These are phyloP conservation scores for Anniella stebbinsi DNA, from an alignment of 2,797 vertebrate species.

Conservation along the genomic window DNA sequence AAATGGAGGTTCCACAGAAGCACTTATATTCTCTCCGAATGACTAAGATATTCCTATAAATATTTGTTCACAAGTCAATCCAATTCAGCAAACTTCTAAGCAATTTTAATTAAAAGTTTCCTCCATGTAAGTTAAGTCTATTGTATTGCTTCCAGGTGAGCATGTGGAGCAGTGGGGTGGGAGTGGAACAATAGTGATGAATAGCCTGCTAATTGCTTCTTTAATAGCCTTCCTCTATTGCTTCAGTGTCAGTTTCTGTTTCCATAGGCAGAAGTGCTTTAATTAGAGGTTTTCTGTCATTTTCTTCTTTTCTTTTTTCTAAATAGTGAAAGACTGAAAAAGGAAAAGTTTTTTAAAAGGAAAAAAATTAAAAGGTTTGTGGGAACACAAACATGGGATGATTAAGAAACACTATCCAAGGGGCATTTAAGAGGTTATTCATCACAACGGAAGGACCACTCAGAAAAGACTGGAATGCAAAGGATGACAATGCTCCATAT, in stretches of 20 bases:
- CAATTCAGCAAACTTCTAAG: not conserved
- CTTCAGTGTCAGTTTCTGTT: not conserved
- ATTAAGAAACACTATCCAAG: not conserved
- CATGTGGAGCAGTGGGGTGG: not conserved
- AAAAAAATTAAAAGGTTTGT: too few relatives aligned
- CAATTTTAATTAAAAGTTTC: not conserved
- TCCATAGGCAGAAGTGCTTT: too few relatives aligned
- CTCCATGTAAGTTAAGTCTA: not conserved
- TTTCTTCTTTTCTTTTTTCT: not conserved
- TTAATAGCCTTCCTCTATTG: not conserved
- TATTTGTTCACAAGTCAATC: not conserved
- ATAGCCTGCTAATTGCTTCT: not conserved
- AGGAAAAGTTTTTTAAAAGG: too few relatives aligned
- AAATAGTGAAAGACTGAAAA: too few relatives aligned
- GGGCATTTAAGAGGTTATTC: not conserved
- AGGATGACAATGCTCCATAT: not conserved
- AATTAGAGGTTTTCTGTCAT: not conserved
- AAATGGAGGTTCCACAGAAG: not conserved
- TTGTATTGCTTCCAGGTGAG: not conserved
- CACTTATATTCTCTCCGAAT: not conserved
- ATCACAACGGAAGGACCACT: not conserved
- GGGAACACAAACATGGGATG: not conserved
- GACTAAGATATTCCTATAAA: not conserved
- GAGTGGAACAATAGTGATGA: not conserved
- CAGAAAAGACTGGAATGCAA: not conserved